These are phyloP conservation scores for Cherax quadricarinatus DNA, from an alignment of 1,140 invertebrate genomes.

Conservation along the genomic window DNA sequence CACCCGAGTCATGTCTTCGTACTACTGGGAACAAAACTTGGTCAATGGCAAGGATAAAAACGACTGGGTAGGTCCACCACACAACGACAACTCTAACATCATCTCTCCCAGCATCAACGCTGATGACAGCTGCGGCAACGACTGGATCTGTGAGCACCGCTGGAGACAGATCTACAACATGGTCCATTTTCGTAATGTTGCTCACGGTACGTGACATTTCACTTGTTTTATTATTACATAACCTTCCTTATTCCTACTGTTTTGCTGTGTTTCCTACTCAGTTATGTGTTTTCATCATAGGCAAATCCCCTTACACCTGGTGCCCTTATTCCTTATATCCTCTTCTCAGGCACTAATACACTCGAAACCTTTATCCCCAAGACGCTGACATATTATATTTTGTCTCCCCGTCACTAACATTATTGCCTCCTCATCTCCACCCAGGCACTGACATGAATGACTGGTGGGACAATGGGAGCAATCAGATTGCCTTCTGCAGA, in stretches of 20 bases:
- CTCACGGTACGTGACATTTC: conserved; percentile 75
- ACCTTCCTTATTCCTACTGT: no score
- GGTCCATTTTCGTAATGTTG: conserved; percentile 85
- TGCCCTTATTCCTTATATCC: no score
- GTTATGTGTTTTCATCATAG: no score
- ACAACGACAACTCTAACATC: conserved; percentile 81
- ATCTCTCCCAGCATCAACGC: conserved; percentile 82
- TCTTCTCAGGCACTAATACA: no score
- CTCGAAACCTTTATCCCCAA: no score
- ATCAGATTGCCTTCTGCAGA: conserved; percentile 87
- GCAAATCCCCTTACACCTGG: no score
- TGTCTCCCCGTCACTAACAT: no score
- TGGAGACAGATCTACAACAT: conserved; percentile 90
- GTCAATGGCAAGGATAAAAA: conserved; percentile 69
- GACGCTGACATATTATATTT: no score
- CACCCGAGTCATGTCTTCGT: conserved; percentile 88
- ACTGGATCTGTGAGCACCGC: conserved; percentile 93
- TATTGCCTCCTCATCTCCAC: background rate
- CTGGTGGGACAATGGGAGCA: conserved; percentile 86
- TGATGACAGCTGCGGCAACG: conserved; percentile 85
- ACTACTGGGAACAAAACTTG: conserved; percentile 76
- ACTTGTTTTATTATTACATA: no score
- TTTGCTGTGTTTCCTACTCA: no score
- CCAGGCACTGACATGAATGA: conserved; percentile 78
- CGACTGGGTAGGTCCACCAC: conserved; percentile 80